These are phyloP conservation scores for Ommatoiulus sabulosus DNA, from an alignment of 2,888 invertebrate species.

Conservation along the genomic window DNA sequence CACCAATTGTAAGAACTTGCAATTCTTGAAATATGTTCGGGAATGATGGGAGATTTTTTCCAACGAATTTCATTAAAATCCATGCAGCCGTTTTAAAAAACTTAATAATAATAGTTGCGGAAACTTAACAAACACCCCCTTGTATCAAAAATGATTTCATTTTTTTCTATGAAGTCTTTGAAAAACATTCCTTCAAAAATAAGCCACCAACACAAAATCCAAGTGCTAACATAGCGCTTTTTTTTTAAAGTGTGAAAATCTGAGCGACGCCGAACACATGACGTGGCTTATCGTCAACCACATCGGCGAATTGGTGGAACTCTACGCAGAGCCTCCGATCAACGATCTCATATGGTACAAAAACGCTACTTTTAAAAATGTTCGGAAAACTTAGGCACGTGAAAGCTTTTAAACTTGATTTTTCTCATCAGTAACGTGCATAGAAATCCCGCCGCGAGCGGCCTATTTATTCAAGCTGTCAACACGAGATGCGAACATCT, in stretches of 20 bases:
- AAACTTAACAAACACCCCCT: too few relatives aligned
- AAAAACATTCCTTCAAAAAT: too few relatives aligned
- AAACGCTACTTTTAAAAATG: not conserved
- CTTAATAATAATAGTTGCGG: too few relatives aligned
- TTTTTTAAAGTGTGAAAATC: slow-evolving; percentile 72
- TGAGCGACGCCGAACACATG: slow-evolving; percentile 78
- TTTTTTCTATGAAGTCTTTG: too few relatives aligned
- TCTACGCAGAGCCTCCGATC: slow-evolving; percentile 77
- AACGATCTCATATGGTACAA: slow-evolving; percentile 72
- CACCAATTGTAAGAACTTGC: too few relatives aligned
- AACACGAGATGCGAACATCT: slow-evolving; percentile 73
- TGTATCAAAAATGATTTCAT: too few relatives aligned
- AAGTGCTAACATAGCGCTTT: not conserved
- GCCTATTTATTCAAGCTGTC: slow-evolving; percentile 78
- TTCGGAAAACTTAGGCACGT: not conserved
- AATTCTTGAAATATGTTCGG: too few relatives aligned
- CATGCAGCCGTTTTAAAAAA: too few relatives aligned
- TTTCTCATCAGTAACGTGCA: slow-evolving; percentile 71
- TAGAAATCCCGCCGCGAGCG: slow-evolving; percentile 76
- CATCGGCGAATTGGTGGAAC: slow-evolving; percentile 75
- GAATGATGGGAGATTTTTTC: too few relatives aligned
- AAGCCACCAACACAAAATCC: not conserved
- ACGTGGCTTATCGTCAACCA: slow-evolving; percentile 83
- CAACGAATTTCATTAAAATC: too few relatives aligned
- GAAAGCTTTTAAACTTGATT: not conserved